Percentiles rank a stretch among this genome's conserved stretches.
Evolutionary conservation across 2,797 vertebrate genomes (phyloP).

Genomic region (Mastacembelus armatus): DNA sequence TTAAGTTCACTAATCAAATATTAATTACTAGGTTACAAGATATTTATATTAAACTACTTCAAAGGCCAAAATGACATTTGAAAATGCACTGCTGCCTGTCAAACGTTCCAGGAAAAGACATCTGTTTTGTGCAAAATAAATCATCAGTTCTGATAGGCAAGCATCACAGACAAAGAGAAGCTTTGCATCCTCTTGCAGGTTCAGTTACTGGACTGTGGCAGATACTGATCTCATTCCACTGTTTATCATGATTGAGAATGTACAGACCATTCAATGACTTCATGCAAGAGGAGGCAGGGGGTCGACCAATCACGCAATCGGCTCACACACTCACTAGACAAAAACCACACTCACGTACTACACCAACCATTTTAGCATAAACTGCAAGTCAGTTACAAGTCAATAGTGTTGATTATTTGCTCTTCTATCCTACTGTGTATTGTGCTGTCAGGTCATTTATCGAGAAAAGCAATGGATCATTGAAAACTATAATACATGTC

Average conservation of each 20-base stretch:
- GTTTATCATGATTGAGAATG: constrained; percentile 62
- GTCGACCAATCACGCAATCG: constrained; percentile 58
- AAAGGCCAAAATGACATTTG: constrained; percentile 38
- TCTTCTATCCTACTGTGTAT: constrained; percentile 66
- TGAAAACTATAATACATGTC: constrained; percentile 69
- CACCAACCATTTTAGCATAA: constrained; percentile 61
- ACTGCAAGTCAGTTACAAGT: constrained; percentile 72
- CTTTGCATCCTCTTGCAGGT: constrained; percentile 72
- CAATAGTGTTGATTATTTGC: constrained; percentile 73
- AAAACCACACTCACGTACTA: constrained; percentile 48
- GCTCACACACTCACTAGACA: constrained; percentile 58
- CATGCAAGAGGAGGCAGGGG: constrained; percentile 75
- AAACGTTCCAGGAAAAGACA: constrained; percentile 55
- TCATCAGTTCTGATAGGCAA: constrained; percentile 66
- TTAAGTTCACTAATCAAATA: constrained; percentile 42
- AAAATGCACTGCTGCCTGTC: constrained; percentile 63
- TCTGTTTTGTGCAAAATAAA: constrained; percentile 77
- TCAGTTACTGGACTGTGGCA: constrained; percentile 66
- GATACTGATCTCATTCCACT: constrained; percentile 57
- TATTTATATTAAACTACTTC: constrained; percentile 34
- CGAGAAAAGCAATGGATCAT: constrained; percentile 48
- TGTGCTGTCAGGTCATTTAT: constrained; percentile 71
- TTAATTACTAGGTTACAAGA: constrained; percentile 46
- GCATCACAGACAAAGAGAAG: constrained; percentile 55
- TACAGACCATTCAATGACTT: constrained; percentile 68